Evolutionary conservation across 2,888 invertebrate species (phyloP), one percentile per base, ranked within the genome.

Genomic region (Dicyrtoma fusca): DNA sequence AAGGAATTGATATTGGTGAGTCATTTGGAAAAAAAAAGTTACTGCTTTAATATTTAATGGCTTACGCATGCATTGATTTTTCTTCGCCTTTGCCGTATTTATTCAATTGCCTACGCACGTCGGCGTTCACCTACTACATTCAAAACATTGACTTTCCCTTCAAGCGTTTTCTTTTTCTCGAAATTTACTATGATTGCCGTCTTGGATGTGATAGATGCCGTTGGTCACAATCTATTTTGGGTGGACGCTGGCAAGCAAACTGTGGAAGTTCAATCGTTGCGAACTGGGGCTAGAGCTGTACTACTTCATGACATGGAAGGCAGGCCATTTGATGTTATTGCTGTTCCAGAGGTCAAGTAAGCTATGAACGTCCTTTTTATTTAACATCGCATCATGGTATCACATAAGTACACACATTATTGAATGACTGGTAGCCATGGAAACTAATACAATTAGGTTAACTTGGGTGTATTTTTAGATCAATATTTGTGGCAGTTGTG

Each of bases 141-240:
- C 8, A 34, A 34, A 34, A 34, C 8, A 34, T 34, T 34, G 3
- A 34, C 34, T 8, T 34, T 8, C 11, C 3, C 34, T 34, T 5
- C 34, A 34, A 34, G 34, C 8, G 8, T 34, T 34, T 5, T 14
- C 11, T 49, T 49, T 49, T 2, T 49, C 17, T 49, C 49, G 3
- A 17, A 17, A 4, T 49, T n/a, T 11, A n/a, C n/a, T 1, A n/a
- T 17, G 11, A 5, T 55, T 17, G 25, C 45, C 26, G 26, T 49
- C 3, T 14, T 1, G 85, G 34, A 34, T 5, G 34, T 81, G 81
- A 0, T 81, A 90, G 93, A 94, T 84, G 86, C 88, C 78, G 84
- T 88, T 10, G 88, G 90, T 0, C 89, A 91, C 74, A 89, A 89
- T 77, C 83, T 94, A 0, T 94, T 92, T 82, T 88, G 91, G 85